A percentile compares a stretch with the other conserved stretches of the same genome.
Evolutionary conservation across 2,797 vertebrate species (phyloP).

Genomic region (Cyclura pinguis): DNA sequence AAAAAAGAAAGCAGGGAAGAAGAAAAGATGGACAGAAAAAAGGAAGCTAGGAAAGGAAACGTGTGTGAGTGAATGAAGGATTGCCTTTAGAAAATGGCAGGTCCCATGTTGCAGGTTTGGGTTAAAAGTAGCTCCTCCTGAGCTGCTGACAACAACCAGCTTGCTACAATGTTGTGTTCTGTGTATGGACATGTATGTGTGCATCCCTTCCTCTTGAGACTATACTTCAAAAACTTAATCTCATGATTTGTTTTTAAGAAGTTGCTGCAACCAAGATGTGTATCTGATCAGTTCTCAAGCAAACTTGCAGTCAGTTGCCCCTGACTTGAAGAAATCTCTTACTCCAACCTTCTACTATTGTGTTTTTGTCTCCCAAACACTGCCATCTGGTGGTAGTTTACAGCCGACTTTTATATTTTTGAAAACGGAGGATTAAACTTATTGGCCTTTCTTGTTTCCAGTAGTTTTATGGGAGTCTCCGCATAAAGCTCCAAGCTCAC

Average conservation of each 20-base stretch:
- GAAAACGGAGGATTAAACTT: not conserved
- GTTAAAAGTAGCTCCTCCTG: not conserved
- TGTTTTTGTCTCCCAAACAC: conserved; percentile 42
- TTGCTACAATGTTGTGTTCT: not conserved
- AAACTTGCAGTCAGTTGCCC: not conserved
- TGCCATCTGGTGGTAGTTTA: conserved; percentile 64
- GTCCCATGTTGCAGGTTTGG: not conserved
- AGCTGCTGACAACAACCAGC: not conserved
- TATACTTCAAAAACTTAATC: not conserved
- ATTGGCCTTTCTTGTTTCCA: not conserved
- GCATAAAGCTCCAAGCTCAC: not conserved
- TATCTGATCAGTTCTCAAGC: not conserved
- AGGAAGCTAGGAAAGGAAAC: not conserved
- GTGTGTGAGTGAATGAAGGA: not conserved
- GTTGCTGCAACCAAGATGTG: not conserved
- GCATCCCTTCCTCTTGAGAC: not conserved
- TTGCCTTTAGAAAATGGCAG: not conserved
- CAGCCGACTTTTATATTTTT: not conserved
- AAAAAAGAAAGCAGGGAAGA: not conserved
- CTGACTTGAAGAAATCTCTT: conserved; percentile 11
- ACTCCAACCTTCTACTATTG: too few species aligned
- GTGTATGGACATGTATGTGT: not conserved
- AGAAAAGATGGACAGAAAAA: not conserved
- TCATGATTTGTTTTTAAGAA: not conserved
- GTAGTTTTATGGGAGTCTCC: not conserved